Evolutionary conservation across 2,888 invertebrate species (phyloP), one percentile per base, ranked within the genome.

Genomic region (Hetaerina titia): DNA sequence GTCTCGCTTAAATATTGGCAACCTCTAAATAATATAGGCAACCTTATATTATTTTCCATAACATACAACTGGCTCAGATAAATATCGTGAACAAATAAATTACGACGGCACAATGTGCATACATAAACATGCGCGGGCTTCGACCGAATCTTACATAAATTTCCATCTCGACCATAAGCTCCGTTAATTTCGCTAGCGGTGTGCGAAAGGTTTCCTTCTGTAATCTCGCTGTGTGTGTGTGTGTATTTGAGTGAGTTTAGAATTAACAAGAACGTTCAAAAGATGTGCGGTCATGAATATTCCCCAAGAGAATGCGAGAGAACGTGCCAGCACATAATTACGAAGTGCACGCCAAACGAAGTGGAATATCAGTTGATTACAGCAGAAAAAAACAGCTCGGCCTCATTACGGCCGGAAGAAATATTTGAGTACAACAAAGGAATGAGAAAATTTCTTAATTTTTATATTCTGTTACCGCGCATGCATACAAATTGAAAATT

Each of bases 271-370:
- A 64, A 56, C 90, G 74, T 92, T 69, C 92, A 92, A 92, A 92
- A 92, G 92, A 69, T 69, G 64, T 56, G 45, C n/a, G 69, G 92
- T 92, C 92, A 92, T 92, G 92, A 92, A 92, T 92, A 92, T 92
- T 92, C 92, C 64, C 92, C 17, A 31, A 31, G 90, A 17, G 81
- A 92, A 56, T n/a, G 64, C 69, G 56, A 69, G 69, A 92, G 69
- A 69, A 92, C 92, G 69, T 92, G 92, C 56, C 56, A 19, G 25
- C 92, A 69, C 92, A 92, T 92, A 92, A 92, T 69, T 69, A 92
- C 92, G 92, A 56, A 92, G 56, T 56, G 90, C 64, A 90, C 90
- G 90, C 45, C 90, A 45, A 90, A 45, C 63, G 64, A 90, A 64
- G 90, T 90, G 45, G 69, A 64, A 92, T 92, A 69, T 69, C 56